These are phyloP conservation scores for Catostylus mosaicus DNA, from an alignment of 30 jellyfish, hydroid and myxozoan species.

Conservation along the genomic window DNA sequence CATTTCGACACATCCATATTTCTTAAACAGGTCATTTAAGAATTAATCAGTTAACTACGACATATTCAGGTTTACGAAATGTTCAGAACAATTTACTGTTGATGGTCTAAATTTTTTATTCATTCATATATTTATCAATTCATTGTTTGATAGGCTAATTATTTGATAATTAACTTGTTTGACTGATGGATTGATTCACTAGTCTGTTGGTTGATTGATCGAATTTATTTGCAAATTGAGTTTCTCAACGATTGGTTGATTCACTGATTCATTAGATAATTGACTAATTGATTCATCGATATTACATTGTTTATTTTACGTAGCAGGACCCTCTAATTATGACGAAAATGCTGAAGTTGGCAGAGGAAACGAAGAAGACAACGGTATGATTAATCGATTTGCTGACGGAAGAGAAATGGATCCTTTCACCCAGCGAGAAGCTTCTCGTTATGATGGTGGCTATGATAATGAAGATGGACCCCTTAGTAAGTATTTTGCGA, in stretches of 20 bases:
- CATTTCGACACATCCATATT: too few relatives aligned
- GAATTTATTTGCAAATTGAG: too few relatives aligned
- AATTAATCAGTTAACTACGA: too few relatives aligned
- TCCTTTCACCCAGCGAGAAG: conserved; percentile 28
- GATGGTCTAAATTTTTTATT: not conserved
- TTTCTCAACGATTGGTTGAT: too few relatives aligned
- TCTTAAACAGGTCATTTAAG: too few relatives aligned
- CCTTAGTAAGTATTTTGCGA: not conserved
- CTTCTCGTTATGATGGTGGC: not conserved
- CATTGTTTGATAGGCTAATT: not conserved
- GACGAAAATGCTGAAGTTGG: conserved; percentile 73
- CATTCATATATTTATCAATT: not conserved
- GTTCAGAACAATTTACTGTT: not conserved
- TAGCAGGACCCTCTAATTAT: conserved; percentile 55
- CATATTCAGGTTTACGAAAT: too few relatives aligned
- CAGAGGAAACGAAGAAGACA: conserved; percentile 50
- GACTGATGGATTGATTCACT: not conserved
- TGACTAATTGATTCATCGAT: too few relatives aligned
- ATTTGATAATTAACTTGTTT: too few relatives aligned
- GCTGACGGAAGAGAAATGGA: conserved; percentile 41
- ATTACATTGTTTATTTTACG: not conserved
- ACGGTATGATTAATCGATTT: conserved; percentile 23
- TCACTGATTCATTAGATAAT: too few relatives aligned
- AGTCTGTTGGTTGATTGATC: not conserved
- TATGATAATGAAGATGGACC: conserved; percentile 18